Conservation (phyloP, 30 jellyfish, hydroid and myxozoan genomes). For the Aurelia aurita region DNA sequence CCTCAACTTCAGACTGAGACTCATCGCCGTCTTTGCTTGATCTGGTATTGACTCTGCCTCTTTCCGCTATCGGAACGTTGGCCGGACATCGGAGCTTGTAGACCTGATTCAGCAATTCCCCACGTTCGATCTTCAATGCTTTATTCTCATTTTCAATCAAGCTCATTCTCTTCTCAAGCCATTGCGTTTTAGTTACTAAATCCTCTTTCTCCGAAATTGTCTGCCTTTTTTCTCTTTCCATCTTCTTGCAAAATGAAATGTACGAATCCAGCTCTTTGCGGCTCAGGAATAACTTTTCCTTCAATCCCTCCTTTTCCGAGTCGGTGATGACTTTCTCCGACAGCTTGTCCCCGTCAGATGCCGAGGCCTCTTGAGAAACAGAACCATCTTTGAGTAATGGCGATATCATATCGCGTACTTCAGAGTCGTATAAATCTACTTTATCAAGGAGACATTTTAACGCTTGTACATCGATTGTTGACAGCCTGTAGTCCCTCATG, state of each 20-base stretch:
- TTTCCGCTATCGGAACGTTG: slow-evolving; percentile 70
- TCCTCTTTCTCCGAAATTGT: slow-evolving; percentile 96
- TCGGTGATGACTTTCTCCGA: slow-evolving; percentile 83
- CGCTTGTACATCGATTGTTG: slow-evolving; percentile 86
- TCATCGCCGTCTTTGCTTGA: slow-evolving; percentile 43
- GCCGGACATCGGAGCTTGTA: slow-evolving; percentile 92
- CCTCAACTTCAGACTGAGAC: slow-evolving; percentile 84
- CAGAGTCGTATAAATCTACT: slow-evolving; percentile 84
- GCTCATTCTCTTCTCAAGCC: slow-evolving; percentile 91
- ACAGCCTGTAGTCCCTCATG: slow-evolving; percentile 91
- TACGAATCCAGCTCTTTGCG: slow-evolving; percentile 98
- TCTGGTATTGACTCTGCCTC: slow-evolving; percentile 53
- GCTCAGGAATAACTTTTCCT: slow-evolving; percentile 86
- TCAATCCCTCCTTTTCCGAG: slow-evolving; percentile 85
- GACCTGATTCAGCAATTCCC: slow-evolving; percentile 86
- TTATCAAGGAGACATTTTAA: slow-evolving; percentile 81
- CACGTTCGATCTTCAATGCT: slow-evolving; percentile 90
- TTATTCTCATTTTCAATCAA: slow-evolving; percentile 90
- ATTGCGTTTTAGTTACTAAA: slow-evolving; percentile 88
- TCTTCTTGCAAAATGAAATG: slow-evolving; percentile 91
- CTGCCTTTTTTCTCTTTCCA: slow-evolving; percentile 98
- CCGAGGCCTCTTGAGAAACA: slow-evolving; percentile 44
- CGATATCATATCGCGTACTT: slow-evolving; percentile 82
- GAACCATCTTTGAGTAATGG: slow-evolving; percentile 72
- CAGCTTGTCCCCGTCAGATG: slow-evolving; percentile 62